These are phyloP conservation scores for Campylorhamphus procurvoides DNA, from an alignment of 2,113 vertebrate genomes.

Conservation along the genomic window DNA sequence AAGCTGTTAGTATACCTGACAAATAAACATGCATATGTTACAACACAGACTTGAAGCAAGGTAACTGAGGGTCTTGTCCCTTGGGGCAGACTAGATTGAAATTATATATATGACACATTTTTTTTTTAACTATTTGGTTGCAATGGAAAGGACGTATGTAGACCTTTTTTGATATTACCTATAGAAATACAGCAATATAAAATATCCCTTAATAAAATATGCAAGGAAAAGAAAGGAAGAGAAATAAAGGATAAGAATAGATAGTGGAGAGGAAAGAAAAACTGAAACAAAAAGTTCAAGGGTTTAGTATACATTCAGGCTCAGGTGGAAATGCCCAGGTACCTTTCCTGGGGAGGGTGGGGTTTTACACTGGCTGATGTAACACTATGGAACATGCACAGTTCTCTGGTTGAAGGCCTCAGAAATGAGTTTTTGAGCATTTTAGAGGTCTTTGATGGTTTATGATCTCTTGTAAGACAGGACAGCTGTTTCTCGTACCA, in stretches of 20 bases:
- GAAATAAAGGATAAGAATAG: background rate
- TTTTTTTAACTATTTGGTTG: background rate
- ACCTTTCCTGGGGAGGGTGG: background rate
- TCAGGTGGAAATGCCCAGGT: background rate
- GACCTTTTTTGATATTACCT: background rate
- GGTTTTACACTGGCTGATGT: no score
- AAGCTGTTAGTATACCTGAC: background rate
- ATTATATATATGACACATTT: background rate
- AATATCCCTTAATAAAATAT: background rate
- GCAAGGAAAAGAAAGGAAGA: background rate
- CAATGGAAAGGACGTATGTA: background rate
- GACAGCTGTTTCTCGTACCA: background rate
- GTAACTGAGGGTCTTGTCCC: background rate
- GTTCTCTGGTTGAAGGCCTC: background rate
- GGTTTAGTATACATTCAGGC: background rate
- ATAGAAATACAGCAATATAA: background rate
- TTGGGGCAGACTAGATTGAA: background rate
- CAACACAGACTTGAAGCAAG: fast-evolving
- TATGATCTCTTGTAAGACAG: background rate
- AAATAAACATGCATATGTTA: fast-evolving
- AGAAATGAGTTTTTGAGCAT: background rate
- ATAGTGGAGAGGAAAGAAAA: background rate
- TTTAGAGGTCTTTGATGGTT: background rate
- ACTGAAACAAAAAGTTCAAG: background rate
- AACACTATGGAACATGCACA: background rate